Base-by-base conservation (phyloP, 1,140 invertebrate species). In the Euglossa dilemma region DNA sequence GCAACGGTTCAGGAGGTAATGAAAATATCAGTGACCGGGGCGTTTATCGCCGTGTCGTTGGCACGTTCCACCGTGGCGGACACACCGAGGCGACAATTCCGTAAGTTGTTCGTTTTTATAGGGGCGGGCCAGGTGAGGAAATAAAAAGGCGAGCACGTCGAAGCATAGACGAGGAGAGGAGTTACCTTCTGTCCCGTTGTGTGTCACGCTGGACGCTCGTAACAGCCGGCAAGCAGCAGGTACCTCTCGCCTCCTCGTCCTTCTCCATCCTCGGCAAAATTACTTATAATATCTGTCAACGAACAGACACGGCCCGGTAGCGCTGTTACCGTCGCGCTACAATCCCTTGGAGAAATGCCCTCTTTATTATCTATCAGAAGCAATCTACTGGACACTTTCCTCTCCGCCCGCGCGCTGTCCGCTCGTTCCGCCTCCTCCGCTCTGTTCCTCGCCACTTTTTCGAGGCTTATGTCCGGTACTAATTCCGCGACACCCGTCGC, bases 351-450 rank as follows among this genome's bases (percentile, higher is more conserved):
- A 90, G 89, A 90, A 91, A 92, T 90, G 85, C 72, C 77, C 86
- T 87, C 86, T 92, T 92, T 91, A 92, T 91, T 92, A 91, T 92
- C 92, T 90, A 91, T 92, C 89, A 88, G 85, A 90, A 89, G 82
- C 88, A 91, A 92, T 91, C 86, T 88, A 88, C 80, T 57, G 76
- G 78, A 76, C 89, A 75, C 86, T 74, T 82, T 77, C 80, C 85
- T 69, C 64, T 85, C 45, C 59, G 80, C 54, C 61, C 59, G 36
- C 70, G 70, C 64, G 43, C 54, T 57, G 75, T 82, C 52, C 63
- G 28, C 74, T 78, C 61, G 74, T 81, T 54, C n/a, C 43, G 45
- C 20, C 8, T 47, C 20, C 36, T 66, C 45, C 47, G 69, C 28
- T 36, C 50, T 52, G n/a, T 18, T 59, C 52, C 4, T 57, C 57